Conservation (phyloP, 2,888 invertebrate species). For the Drosophila leonis region DNA sequence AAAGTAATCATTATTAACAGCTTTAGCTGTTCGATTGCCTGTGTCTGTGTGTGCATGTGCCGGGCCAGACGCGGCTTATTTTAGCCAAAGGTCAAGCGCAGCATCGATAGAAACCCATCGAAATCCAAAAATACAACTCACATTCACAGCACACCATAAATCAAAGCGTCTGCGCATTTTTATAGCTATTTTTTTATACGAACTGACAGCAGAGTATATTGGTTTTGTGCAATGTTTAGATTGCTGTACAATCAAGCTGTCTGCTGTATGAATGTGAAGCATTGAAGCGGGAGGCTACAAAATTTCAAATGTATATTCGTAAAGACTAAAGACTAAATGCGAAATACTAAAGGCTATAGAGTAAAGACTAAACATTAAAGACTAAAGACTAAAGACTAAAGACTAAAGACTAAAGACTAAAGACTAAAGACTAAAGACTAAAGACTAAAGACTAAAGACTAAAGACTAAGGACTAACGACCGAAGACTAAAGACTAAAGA, state of each 20-base stretch:
- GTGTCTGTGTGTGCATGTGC: conserved; percentile 19
- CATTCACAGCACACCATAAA: conserved; percentile 51
- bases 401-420: not conserved
- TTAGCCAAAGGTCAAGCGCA: conserved; percentile 73
- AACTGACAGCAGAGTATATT: not conserved
- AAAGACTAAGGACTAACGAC: no score
- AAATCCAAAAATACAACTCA: conserved; percentile 56
- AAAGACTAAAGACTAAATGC: no score
- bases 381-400: no score
- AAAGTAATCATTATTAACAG: conserved; percentile 75
- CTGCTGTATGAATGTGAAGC: not conserved
- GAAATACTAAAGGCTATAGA: no score
- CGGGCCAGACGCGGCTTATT: conserved; percentile 66
- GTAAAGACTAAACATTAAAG: no score
- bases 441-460: not conserved
- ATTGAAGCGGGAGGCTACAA: not conserved
- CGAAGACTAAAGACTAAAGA: no score
- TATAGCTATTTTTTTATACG: conserved; percentile 10
- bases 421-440: not conserved
- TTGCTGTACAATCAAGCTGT: not conserved
- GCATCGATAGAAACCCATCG: conserved; percentile 55
- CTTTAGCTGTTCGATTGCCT: conserved; percentile 10
- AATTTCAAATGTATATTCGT: not conserved
- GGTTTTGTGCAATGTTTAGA: not conserved
- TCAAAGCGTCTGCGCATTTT: conserved; percentile 50